These are phyloP conservation scores for Mesocricetus auratus DNA, from an alignment of 2,113 vertebrate genomes.

Conservation along the genomic window DNA sequence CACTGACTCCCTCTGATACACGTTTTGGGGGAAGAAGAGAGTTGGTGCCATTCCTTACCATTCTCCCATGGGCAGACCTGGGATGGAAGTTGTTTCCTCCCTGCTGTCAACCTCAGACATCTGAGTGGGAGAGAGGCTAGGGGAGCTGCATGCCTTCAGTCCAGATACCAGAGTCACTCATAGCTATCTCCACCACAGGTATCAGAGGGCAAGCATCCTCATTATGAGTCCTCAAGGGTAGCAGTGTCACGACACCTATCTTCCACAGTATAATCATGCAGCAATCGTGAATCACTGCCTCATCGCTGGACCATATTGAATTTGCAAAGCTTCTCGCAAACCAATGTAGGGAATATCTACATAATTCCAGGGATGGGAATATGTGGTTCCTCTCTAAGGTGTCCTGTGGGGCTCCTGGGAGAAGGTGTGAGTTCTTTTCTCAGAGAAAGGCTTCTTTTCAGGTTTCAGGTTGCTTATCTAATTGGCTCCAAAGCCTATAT, in stretches of 20 bases:
- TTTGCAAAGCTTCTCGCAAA: not conserved
- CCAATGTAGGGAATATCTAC: not conserved
- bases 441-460: not conserved
- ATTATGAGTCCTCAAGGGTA: not conserved
- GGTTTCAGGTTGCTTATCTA: not conserved
- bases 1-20: no score
- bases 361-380: not conserved
- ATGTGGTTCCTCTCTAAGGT: not conserved
- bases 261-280: not conserved
- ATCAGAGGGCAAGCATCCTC: not conserved
- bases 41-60: not conserved
- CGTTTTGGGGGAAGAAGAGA: not conserved
- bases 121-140: not conserved
- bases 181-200: not conserved
- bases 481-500: not conserved
- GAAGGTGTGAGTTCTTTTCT: not conserved
- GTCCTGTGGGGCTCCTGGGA: not conserved
- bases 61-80: not conserved
- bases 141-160: not conserved
- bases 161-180: no score
- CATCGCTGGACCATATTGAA: not conserved
- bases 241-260: not conserved
- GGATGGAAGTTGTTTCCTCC: not conserved
- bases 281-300: not conserved
- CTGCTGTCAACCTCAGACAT: not conserved